These are phyloP conservation scores for Monopis laevigella DNA, from an alignment of 2,888 invertebrate genomes.

Conservation along the genomic window DNA sequence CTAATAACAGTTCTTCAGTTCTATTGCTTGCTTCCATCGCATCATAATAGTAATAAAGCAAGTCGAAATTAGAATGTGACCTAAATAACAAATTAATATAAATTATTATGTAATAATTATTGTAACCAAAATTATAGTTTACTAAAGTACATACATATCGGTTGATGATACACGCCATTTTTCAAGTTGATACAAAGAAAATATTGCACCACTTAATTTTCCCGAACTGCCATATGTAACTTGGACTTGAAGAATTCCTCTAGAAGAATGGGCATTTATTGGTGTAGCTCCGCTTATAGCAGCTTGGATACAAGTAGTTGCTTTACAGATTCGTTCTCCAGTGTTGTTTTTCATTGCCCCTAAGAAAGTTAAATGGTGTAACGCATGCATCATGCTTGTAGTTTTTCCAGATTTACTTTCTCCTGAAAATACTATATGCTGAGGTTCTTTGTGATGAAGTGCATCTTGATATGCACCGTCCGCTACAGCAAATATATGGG, in stretches of 20 bases:
- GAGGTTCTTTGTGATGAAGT: constrained; percentile 85
- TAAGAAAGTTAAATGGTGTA: constrained; percentile 83
- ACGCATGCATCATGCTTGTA: constrained; percentile 79
- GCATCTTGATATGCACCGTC: constrained; percentile 92
- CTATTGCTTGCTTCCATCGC: constrained; percentile 76
- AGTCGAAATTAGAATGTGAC: constrained; percentile 88
- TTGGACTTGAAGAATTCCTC: constrained; percentile 82
- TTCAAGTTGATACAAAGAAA: constrained; percentile 87
- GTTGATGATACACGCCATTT: constrained; percentile 86
- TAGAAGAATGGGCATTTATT: constrained; percentile 85
- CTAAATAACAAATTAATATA: constrained; percentile 53
- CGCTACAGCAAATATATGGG: constrained; percentile 90
- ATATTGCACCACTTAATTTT: constrained; percentile 88
- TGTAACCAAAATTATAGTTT: neutral
- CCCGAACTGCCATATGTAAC: constrained; percentile 85
- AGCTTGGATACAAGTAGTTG: constrained; percentile 76
- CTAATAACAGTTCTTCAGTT: constrained; percentile 73
- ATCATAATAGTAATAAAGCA: constrained; percentile 91
- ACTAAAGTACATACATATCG: constrained; percentile 69
- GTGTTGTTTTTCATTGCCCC: constrained; percentile 78
- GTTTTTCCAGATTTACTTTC: constrained; percentile 94
- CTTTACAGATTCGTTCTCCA: constrained; percentile 71
- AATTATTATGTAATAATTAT: neutral
- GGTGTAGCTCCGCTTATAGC: constrained; percentile 88
- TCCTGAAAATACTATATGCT: constrained; percentile 88